Evolutionary conservation across 1,140 invertebrate species (phyloP).

Genomic region (Hermetia illucens): DNA sequence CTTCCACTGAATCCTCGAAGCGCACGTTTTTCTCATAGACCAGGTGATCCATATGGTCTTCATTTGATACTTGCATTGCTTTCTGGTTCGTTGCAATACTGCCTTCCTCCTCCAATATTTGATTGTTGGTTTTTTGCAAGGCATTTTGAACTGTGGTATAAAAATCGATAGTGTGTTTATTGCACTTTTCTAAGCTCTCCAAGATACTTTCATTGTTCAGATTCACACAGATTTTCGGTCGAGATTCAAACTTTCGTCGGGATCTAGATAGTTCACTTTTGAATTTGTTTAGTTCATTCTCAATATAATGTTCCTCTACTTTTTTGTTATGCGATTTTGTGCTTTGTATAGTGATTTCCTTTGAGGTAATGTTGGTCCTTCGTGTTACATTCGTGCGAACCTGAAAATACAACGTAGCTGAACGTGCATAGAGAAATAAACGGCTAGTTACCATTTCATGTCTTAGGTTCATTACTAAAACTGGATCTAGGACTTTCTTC

Average conservation of each 20-base stretch:
- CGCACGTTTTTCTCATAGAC: conserved; percentile 10
- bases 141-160: too few species aligned
- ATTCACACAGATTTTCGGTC: too few species aligned
- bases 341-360: conserved; percentile 7
- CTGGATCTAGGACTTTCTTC: conserved; percentile 16
- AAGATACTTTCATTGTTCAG: too few species aligned
- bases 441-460: conserved; percentile 25
- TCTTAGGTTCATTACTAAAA: conserved; percentile 24
- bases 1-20: conserved; percentile 17
- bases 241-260: too few species aligned
- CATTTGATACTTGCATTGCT: too few species aligned
- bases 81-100: too few species aligned
- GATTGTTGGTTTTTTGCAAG: too few species aligned
- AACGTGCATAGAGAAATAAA: neutral
- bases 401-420: conserved; percentile 13
- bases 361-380: conserved; percentile 8
- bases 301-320: conserved; percentile 22
- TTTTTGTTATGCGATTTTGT: conserved; percentile 19
- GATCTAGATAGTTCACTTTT: conserved; percentile 6
- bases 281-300: conserved; percentile 24
- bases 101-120: too few species aligned
- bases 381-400: conserved; percentile 12
- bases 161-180: too few species aligned
- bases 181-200: too few species aligned
- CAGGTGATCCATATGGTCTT: too few species aligned